Evolutionary conservation across 2,888 invertebrate genomes (phyloP).

Genomic region (Octonoba sinensis): DNA sequence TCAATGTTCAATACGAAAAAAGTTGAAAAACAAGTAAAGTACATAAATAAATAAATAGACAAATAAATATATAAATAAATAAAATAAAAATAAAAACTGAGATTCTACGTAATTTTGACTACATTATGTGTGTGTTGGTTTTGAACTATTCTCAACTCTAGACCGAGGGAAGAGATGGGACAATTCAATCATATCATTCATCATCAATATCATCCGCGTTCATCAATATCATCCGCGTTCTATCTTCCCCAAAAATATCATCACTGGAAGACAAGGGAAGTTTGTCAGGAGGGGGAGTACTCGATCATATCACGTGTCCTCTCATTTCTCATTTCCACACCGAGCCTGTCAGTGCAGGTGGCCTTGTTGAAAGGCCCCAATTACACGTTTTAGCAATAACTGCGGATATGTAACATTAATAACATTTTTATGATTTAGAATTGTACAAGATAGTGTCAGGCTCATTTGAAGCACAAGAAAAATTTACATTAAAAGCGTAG

Average conservation of each 20-base stretch:
- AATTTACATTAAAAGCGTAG: no score
- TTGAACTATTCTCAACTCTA: no score
- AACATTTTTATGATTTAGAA: background rate
- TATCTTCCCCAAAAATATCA: slow-evolving; percentile 18
- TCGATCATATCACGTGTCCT: slow-evolving; percentile 26
- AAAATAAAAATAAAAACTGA: no score
- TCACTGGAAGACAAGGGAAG: background rate
- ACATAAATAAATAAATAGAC: no score
- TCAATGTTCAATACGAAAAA: no score
- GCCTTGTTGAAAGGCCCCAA: slow-evolving; percentile 14
- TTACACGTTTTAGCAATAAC: background rate
- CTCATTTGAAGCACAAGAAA: no score
- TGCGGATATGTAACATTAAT: background rate
- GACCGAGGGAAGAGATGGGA: no score
- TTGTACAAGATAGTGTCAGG: background rate
- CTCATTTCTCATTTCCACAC: slow-evolving; percentile 22
- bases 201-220: background rate
- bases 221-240: slow-evolving; percentile 1
- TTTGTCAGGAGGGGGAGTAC: background rate
- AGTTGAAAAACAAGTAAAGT: no score
- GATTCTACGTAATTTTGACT: no score
- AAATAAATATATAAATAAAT: no score
- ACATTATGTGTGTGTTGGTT: no score
- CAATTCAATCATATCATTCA: no score
- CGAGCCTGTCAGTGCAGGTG: slow-evolving; percentile 52